Evolutionary conservation across 2,888 invertebrate species (phyloP), one percentile per base, ranked within the genome.

Genomic region (Erannis defoliaria): DNA sequence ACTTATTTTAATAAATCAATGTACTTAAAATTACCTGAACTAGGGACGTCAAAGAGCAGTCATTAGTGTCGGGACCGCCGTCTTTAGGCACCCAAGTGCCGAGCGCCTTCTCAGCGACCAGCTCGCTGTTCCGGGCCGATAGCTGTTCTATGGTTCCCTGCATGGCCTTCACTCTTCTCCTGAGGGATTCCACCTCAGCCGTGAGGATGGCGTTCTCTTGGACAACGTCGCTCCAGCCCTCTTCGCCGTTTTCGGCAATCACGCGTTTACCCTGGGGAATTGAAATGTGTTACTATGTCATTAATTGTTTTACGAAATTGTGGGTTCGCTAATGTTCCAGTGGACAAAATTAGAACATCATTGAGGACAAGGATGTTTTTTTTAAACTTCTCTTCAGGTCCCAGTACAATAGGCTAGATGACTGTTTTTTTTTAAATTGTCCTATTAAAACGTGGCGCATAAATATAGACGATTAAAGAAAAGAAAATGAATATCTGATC

Each of bases 151-250:
- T 96, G 0, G 99, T 98, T 77, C 98, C 98, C 81, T 98, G 98
- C 94, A 99, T 95, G 2, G 98, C 98, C 90, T 99, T 99, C 0
- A 99, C 95, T 53, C 99, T 93, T 10, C 97, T 96, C 43, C 98
- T 94, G 33, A 99, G 92, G 67, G 97, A 97, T 77, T 97, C 97
- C 66, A 97, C 96, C 85, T 99, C 99, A 51, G 96, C 95, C 73
- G 97, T 96, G 1, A 99, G 94, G 95, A 99, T 97, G 21, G 96
- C 96, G 88, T 99, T 99, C 92, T 99, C 99, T 82, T 98, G 97
- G 82, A 97, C 98, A 89, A 99, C 97, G 83, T 99, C 99, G 75
- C 98, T 98, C 73, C 98, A 95, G 33, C 96, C 94, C 77, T 97
- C 97, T 66, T 95, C 95, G 3, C 99, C 99, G 84, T 98, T 98